Base-by-base conservation (phyloP, 2,888 invertebrate genomes). In the Pammene fasciana region DNA sequence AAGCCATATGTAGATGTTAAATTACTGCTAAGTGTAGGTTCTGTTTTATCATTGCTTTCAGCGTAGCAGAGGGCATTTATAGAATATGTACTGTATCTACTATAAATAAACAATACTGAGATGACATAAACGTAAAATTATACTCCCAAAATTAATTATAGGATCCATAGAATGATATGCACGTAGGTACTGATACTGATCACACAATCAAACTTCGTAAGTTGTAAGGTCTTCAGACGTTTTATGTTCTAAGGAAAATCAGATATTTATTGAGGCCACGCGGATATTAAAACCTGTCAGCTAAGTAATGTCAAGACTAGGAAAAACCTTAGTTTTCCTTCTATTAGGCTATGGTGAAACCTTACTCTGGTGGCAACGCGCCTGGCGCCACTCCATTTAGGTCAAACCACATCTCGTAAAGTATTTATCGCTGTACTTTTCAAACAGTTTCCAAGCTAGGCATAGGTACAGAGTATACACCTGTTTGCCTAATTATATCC, bases 241-340 rank as follows among this genome's bases (percentile, higher is more conserved):
- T 43, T n/a, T 16, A 48, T 50, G 11, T 26, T 45, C 8, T 11
- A 9, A 43, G 57, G 57, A 43, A 57, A 59, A 59, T 57, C 7
- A 8, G 56, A 5, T n/a, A 11, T 59, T 59, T 26, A 45, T 59
- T 59, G 38, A 62, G 50, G 50, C 50, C 62, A 41, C 26, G 14
- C 43, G 43, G n/a, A n/a, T 18, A 57, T 50, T 11, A 65, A 41
- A 65, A 46, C 48, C 18, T 43, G 57, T 59, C 26, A 36, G 10
- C 11, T 18, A 9, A 43, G 45, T 34, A 50, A 18, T 34, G 46
- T 18, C 18, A 48, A 13, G 5, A 50, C 34, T 43, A n/a, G 65
- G 59, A 59, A 66, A 66, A 66, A 57, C 52, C 59, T 60, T 36
- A 57, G 60, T 54, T 68, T 68, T 65, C 67, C 60, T n/a, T 59